Evolutionary conservation across 2,888 invertebrate genomes (phyloP), one percentile per base, ranked within the genome.

Genomic region (Callyntrura guangdongensis): DNA sequence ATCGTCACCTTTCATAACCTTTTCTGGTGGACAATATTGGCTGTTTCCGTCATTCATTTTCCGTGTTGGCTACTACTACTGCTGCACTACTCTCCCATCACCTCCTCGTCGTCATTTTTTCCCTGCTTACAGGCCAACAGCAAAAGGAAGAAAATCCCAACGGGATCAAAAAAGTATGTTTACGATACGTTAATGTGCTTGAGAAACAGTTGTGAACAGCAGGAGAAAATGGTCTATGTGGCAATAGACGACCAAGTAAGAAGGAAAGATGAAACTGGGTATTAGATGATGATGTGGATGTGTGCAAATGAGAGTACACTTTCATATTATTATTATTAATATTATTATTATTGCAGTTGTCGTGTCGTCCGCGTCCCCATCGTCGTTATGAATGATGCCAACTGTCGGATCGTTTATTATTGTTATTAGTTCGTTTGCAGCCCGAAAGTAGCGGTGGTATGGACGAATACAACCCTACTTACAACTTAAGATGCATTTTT

Each of bases 101-200:
- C 22, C 47, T 49, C 49, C 1, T 49, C 25, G 5, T 2, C 22
- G 12, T n/a, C n/a, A 53, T 53, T 8, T 53, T 22, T 47, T 67
- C 64, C 64, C 27, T 9, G 1, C 25, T 67, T 81, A 45, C 61
- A 61, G 36, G 36, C 17, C 45, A 81, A 49, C 25, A 25, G 14
- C 22, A 12, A 49, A 5, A 59, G 59, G 47, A 77, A 77, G 49
- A 0, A 53, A 77, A 77, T 53, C 72, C 85, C 85, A 72, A 36
- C 36, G 56, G 72, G 56, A 85, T 56, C 27, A 84, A 74, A 74
- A n/a, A 17, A 59, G 9, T 83, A 59, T 59, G 74, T 86, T 86
- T 86, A 86, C 74, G 74, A 56, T 86, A 77, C 90, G 86, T 90
- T 90, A 81, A 90, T 86, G 90, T 81, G 86, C 77, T 59, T 64